Base-by-base conservation (phyloP, 2,888 invertebrate species). In the Yponomeuta plumbellus region DNA sequence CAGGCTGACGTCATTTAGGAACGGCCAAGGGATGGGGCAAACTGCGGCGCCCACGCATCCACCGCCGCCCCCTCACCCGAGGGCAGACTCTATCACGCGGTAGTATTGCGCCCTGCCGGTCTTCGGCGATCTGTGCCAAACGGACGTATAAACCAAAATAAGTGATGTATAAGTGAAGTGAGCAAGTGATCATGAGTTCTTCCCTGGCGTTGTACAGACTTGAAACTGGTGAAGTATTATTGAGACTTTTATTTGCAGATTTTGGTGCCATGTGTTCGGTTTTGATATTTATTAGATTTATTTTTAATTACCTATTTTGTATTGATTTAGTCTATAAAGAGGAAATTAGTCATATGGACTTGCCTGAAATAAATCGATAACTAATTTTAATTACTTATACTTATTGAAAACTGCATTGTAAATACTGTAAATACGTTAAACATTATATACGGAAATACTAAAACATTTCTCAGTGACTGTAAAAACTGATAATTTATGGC, bases 101-200 rank as follows among this genome's bases (percentile, higher is more conserved):
- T 91, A 91, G 91, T 91, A 90, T 86, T 86, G 85, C 83, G 90
- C 89, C 78, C 76, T 89, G 89, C 90, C 90, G 89, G 80, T 77
- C 76, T 89, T 91, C 91, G 91, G 89, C 83, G 88, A 90, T 74
- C 76, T 91, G 91, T 91, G 91, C 91, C 91, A 91, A 91, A 91
- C 91, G 78, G 91, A 91, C 84, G 91, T 91, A 77, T 91, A 86
- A 80, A 85, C 80, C 76, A 44, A 70, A 71, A 66, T 66, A 79
- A 81, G 80, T 81, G 78, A 75, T 69, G 73, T 74, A 74, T 40
- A 44, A 59, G 64, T 65, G 44, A 76, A 70, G 26, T 65, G 52
- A 63, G 69, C 73, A 69, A 76, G 68, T 77, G 74, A 83, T 83
- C 80, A 73, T 78, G 17, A 80, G 86, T 83, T 88, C 85, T 87